These are phyloP conservation scores for Lasioglossum vierecki DNA, from an alignment of 2,888 invertebrate species.

Conservation along the genomic window DNA sequence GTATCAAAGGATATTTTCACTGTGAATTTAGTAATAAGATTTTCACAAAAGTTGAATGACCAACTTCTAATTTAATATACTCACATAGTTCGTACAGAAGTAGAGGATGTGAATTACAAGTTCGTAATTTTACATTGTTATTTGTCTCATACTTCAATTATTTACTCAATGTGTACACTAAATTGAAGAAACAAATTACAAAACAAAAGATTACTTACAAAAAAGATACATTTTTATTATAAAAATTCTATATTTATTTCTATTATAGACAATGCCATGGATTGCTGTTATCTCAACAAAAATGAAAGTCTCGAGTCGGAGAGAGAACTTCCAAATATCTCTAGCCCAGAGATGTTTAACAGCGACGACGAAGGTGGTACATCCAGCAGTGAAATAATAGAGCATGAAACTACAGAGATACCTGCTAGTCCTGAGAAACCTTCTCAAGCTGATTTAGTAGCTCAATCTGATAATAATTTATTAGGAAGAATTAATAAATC, in stretches of 20 bases:
- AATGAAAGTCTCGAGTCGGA: conserved; percentile 45
- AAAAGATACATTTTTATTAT: background rate
- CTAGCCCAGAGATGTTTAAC: conserved; percentile 81
- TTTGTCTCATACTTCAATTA: no score
- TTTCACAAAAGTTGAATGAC: background rate
- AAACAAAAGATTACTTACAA: no score
- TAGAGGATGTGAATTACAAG: no score
- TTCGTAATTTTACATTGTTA: no score
- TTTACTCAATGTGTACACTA: background rate
- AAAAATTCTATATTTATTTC: background rate
- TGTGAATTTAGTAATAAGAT: background rate
- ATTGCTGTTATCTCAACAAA: conserved; percentile 59
- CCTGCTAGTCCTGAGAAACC: conserved; percentile 63
- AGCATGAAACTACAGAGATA: conserved; percentile 7
- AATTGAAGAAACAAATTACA: background rate
- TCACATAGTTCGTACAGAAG: background rate
- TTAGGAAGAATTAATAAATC: conserved; percentile 85
- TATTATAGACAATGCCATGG: conserved; percentile 68
- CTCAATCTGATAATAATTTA: conserved; percentile 81
- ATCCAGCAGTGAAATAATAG: conserved; percentile 39
- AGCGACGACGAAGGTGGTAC: conserved; percentile 77
- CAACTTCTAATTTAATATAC: background rate
- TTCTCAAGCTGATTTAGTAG: conserved; percentile 74
- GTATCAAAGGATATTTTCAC: background rate
- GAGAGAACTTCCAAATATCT: conserved; percentile 67